Evolutionary conservation across 2,888 invertebrate species (phyloP).

Genomic region (Oxytorus armatus): DNA sequence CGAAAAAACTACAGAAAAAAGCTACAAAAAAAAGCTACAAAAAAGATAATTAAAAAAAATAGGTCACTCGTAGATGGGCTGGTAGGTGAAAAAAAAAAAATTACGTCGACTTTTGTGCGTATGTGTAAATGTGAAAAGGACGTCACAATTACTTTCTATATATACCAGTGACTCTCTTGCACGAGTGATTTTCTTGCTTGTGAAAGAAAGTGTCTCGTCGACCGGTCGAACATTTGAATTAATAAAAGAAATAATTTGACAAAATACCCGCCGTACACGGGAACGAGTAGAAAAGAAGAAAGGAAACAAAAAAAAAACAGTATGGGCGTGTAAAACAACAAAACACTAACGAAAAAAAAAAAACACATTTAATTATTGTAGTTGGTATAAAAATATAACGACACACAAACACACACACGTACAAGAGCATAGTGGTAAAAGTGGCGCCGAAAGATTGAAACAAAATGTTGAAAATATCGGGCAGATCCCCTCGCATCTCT

Average conservation of each 20-base stretch:
- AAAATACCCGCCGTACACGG: constrained; percentile 49
- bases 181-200: no score
- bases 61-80: constrained; percentile 58
- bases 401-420: constrained; percentile 3
- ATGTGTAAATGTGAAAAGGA: constrained; percentile 37
- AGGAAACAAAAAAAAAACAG: constrained; percentile 47
- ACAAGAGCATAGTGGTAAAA: constrained; percentile 31
- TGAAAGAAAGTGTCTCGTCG: constrained; percentile 38
- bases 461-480: constrained; percentile 1
- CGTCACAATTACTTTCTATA: no score
- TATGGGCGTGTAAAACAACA: constrained; percentile 46
- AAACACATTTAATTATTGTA: constrained; percentile 30
- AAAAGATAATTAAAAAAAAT: constrained; percentile 32
- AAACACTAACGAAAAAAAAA: constrained; percentile 24
- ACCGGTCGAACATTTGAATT: constrained; percentile 68
- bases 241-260: constrained; percentile 53
- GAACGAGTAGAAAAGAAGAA: constrained; percentile 56
- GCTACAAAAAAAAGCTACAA: constrained; percentile 9
- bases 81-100: constrained; percentile 42
- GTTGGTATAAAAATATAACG: constrained; percentile 36
- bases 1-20: constrained; percentile 23
- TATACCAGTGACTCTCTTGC: no score
- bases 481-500: constrained; percentile 57
- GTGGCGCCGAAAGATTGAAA: constrained; percentile 32
- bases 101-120: constrained; percentile 35